These are phyloP conservation scores for Acanthaster planci DNA, from an alignment of 35 echinoderm and acorn worm genomes.

Conservation along the genomic window DNA sequence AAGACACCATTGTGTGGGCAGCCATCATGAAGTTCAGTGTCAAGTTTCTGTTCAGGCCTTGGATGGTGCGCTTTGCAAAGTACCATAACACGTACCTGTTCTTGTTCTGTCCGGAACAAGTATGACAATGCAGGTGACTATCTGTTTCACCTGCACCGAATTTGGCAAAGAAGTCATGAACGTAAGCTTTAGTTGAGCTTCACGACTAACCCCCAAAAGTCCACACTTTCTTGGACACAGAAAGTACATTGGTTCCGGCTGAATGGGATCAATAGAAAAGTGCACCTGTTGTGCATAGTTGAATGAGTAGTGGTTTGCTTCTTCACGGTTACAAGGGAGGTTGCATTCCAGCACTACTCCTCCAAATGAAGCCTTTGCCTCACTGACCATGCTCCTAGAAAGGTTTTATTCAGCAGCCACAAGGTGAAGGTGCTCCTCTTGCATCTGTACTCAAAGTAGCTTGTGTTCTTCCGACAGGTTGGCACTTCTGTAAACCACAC, in stretches of 20 bases:
- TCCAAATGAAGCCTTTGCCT: conserved; percentile 26
- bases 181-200: conserved; percentile 38
- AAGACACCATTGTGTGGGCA: conserved; percentile 49
- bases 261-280: conserved; percentile 16
- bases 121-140: conserved; percentile 56
- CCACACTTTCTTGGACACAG: conserved; percentile 40
- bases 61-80: conserved; percentile 50
- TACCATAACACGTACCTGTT: conserved; percentile 69
- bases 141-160: conserved; percentile 51
- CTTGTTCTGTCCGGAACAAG: conserved; percentile 74
- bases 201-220: conserved; percentile 53
- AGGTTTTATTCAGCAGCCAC: conserved; percentile 36
- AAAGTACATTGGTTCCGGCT: conserved; percentile 52
- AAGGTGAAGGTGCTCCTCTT: conserved; percentile 51
- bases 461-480: conserved; percentile 23
- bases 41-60: conserved; percentile 26
- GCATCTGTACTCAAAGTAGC: neutral
- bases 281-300: conserved; percentile 76
- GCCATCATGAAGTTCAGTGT: conserved; percentile 56
- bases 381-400: conserved; percentile 25
- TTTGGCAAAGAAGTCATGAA: conserved; percentile 56
- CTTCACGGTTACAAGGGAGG: conserved; percentile 31
- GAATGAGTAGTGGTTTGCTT: conserved; percentile 65
- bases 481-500: too few relatives aligned
- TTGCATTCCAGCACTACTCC: conserved; percentile 34